Percentiles rank a stretch among this genome's conserved stretches.
phyloP scores from a whole-genome alignment of 1,140 invertebrate species.

The Brachionus paranguensis region DNA sequence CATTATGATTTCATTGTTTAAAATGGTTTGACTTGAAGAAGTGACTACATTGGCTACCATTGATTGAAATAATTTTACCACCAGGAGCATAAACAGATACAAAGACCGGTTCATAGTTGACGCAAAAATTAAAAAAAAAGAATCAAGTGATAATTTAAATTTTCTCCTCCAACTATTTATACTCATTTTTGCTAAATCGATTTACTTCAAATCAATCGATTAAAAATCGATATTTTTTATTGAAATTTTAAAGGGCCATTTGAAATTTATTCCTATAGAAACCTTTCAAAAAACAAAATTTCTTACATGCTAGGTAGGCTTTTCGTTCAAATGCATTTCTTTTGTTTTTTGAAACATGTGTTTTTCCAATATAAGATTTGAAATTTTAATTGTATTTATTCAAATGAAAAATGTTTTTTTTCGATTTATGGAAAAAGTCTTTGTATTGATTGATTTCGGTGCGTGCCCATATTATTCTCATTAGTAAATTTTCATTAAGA shows the following conservation, averaged over 20 bases:
- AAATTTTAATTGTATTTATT: neutral
- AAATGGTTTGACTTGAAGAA: too few species aligned
- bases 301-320: neutral
- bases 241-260: neutral
- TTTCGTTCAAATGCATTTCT: neutral
- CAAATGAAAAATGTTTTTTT: neutral
- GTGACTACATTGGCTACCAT: neutral
- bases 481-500: neutral
- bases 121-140: neutral
- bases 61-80: neutral
- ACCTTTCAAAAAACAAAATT: neutral
- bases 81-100: neutral
- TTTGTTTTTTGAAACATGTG: neutral
- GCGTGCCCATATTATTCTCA: neutral
- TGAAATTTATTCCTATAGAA: neutral
- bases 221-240: neutral
- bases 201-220: neutral
- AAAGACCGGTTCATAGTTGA: neutral
- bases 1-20: too few species aligned
- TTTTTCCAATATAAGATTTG: neutral
- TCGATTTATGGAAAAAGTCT: neutral
- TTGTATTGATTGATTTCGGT: neutral
- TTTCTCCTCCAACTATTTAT: neutral
- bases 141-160: neutral
- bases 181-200: conserved; percentile 4